These are phyloP conservation scores for Drosophila fulvimacula DNA, from an alignment of 2,888 invertebrate species.

Conservation along the genomic window DNA sequence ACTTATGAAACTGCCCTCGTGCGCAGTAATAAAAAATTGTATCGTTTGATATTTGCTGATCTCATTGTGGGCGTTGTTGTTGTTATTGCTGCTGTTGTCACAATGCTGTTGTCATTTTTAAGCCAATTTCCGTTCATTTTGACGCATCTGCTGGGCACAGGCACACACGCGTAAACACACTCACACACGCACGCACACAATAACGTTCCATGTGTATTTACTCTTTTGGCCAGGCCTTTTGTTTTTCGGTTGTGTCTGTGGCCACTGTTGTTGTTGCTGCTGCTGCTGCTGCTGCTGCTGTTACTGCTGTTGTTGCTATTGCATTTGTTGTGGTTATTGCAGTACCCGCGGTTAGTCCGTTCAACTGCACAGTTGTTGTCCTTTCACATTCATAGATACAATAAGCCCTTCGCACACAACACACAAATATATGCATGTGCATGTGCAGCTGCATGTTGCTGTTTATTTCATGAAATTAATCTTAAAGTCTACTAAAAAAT, in stretches of 20 bases:
- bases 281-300: conserved; percentile 20
- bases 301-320: conserved; percentile 1
- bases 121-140: conserved; percentile 81
- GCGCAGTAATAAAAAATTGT: conserved; percentile 13
- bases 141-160: conserved; percentile 69
- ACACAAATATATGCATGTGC: too few species aligned
- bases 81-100: conserved; percentile 36
- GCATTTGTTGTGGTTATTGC: conserved; percentile 25
- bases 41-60: conserved; percentile 48
- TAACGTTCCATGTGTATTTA: conserved; percentile 36
- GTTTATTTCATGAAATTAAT: conserved; percentile 28
- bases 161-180: conserved; percentile 5
- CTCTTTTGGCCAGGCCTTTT: conserved; percentile 45
- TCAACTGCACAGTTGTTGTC: conserved; percentile 35
- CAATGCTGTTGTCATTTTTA: conserved; percentile 75
- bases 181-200: conserved; percentile 1
- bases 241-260: conserved; percentile 53
- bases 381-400: conserved; percentile 22
- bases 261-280: conserved; percentile 28
- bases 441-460: background rate
- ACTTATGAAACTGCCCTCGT: conserved; percentile 37
- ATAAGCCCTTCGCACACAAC: conserved; percentile 15
- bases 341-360: conserved; percentile 37
- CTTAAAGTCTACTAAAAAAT: conserved; percentile 12
- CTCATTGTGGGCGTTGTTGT: conserved; percentile 48